Conservation (phyloP, 2,797 vertebrate species). For the Sebastes vulpes region DNA sequence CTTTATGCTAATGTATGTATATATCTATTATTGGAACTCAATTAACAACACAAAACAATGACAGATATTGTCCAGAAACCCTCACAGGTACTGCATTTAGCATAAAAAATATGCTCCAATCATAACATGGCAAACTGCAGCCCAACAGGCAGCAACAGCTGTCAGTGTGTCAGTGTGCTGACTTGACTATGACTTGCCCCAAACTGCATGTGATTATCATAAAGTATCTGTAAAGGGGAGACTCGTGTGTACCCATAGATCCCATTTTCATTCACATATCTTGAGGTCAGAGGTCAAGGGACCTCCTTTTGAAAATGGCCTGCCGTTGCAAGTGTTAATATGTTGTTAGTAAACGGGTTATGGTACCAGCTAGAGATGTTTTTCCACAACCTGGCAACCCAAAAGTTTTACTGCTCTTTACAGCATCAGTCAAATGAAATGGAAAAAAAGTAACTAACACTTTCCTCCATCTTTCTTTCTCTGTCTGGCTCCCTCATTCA, state of each 20-base stretch:
- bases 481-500: not conserved
- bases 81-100: too few relatives aligned
- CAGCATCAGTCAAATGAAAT: not conserved
- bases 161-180: too few relatives aligned
- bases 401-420: not conserved
- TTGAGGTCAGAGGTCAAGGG: too few relatives aligned
- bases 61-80: fast-evolving
- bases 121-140: too few relatives aligned
- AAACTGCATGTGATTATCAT: too few relatives aligned
- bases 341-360: not conserved
- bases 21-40: fast-evolving
- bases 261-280: too few relatives aligned
- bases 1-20: too few relatives aligned
- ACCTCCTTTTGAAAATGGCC: not conserved
- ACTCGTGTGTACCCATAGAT: fast-evolving
- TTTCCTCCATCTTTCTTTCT: not conserved
- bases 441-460: not conserved
- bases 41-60: too few relatives aligned
- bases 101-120: too few relatives aligned
- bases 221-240: too few relatives aligned
- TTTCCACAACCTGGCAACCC: not conserved
- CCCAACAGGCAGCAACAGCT: too few relatives aligned
- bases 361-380: not conserved
- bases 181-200: too few relatives aligned
- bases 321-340: not conserved